Evolutionary conservation across 1,140 invertebrate species (phyloP).

Genomic region (Charaxes varanes): DNA sequence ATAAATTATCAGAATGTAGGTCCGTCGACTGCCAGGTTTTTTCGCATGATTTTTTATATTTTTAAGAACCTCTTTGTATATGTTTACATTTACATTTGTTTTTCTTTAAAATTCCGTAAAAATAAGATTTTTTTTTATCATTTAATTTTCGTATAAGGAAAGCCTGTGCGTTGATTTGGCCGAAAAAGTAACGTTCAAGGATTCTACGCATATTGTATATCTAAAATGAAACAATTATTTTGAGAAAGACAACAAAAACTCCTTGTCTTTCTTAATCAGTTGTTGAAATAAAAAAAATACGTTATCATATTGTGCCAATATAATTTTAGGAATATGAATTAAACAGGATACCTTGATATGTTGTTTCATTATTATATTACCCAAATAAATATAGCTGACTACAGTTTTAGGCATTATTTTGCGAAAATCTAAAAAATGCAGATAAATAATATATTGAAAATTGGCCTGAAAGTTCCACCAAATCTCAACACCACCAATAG

Average conservation of each 20-base stretch:
- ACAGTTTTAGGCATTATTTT: too few species aligned
- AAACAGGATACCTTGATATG: conserved; percentile 20
- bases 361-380: too few species aligned
- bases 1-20: conserved; percentile 19
- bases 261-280: conserved; percentile 64
- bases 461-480: too few species aligned
- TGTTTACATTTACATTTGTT: too few species aligned
- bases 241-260: conserved; percentile 54
- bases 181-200: conserved; percentile 2
- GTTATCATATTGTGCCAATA: conserved; percentile 27
- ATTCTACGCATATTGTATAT: conserved; percentile 5
- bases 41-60: too few species aligned
- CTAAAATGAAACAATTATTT: conserved; percentile 46
- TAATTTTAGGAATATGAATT: conserved; percentile 15
- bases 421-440: too few species aligned
- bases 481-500: too few species aligned
- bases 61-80: too few species aligned
- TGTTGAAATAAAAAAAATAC: conserved; percentile 21
- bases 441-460: too few species aligned
- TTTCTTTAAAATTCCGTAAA: too few species aligned
- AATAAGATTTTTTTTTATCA: not conserved
- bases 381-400: too few species aligned
- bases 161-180: too few species aligned
- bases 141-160: not conserved
- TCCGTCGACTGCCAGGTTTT: not conserved